phyloP scores from a whole-genome alignment of 1,140 invertebrate species.

The Trissolcus basalis region DNA sequence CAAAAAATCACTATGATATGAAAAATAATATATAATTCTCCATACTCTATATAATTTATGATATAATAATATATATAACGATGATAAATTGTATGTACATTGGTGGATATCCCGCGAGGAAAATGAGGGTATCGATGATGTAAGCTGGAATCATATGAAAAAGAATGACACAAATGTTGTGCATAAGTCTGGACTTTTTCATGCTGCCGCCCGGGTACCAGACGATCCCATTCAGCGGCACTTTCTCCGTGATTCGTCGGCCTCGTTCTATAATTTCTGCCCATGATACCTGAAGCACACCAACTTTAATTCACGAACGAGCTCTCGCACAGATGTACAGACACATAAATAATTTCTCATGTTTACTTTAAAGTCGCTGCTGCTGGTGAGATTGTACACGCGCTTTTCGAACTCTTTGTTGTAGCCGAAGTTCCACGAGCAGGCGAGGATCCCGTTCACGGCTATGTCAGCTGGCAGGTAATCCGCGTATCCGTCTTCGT shows the following conservation, averaged over 20 bases:
- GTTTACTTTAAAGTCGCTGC: conserved; percentile 80
- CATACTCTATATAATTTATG: too few relatives aligned
- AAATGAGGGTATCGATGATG: conserved; percentile 85
- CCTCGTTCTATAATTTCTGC: conserved; percentile 90
- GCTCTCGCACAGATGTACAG: too few relatives aligned
- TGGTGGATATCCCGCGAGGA: conserved; percentile 87
- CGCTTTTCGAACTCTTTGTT: conserved; percentile 70
- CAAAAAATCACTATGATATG: too few relatives aligned
- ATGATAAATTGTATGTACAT: too few relatives aligned
- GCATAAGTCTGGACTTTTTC: conserved; percentile 85
- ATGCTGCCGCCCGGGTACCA: conserved; percentile 94
- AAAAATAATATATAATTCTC: too few relatives aligned
- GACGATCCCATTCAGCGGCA: conserved; percentile 86
- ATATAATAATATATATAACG: too few relatives aligned
- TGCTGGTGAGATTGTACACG: conserved; percentile 84
- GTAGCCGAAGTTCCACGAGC: conserved; percentile 79
- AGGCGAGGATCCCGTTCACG: conserved; percentile 81
- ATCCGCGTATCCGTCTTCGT: conserved; percentile 86
- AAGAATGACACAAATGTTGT: conserved; percentile 87
- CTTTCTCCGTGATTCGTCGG: conserved; percentile 82
- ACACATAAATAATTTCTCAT: too few relatives aligned
- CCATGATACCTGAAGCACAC: conserved; percentile 81
- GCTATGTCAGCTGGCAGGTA: conserved; percentile 90
- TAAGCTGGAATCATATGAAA: conserved; percentile 92
- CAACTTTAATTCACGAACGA: not conserved